Conservation (phyloP, 2,797 vertebrate genomes). For the Centropyge bicolor region DNA sequence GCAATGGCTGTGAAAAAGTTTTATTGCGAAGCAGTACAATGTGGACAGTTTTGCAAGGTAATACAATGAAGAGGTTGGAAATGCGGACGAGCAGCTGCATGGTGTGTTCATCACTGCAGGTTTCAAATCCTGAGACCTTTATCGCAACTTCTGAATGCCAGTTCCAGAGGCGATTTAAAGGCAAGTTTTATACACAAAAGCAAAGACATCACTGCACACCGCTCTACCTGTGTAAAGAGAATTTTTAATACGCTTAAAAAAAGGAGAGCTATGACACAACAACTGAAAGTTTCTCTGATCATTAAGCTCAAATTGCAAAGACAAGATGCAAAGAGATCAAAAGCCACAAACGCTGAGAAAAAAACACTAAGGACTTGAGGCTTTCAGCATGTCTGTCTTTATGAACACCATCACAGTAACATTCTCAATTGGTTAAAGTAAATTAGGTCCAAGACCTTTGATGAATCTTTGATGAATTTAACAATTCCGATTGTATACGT, state of each 20-base stretch:
- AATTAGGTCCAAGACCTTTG: not conserved
- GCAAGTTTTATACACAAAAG: not conserved
- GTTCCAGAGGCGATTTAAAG: not conserved
- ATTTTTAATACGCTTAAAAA: not conserved
- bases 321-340: not conserved
- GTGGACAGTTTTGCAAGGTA: slow-evolving; percentile 16
- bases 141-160: slow-evolving; percentile 2
- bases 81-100: not conserved
- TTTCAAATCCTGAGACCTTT: not conserved
- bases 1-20: slow-evolving; percentile 33
- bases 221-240: not conserved
- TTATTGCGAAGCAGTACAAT: slow-evolving; percentile 31
- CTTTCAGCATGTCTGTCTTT: slow-evolving; percentile 4
- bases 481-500: not conserved
- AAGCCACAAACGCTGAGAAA: not conserved
- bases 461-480: slow-evolving; percentile 6
- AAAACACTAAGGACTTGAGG: not conserved
- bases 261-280: not conserved
- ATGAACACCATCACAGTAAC: not conserved
- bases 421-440: not conserved
- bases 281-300: not conserved
- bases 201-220: not conserved
- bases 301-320: slow-evolving; percentile 7
- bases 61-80: not conserved
- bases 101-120: not conserved